Base-by-base conservation (phyloP, 1,140 invertebrate genomes). In the Pseudomyrmex dendroicus region DNA sequence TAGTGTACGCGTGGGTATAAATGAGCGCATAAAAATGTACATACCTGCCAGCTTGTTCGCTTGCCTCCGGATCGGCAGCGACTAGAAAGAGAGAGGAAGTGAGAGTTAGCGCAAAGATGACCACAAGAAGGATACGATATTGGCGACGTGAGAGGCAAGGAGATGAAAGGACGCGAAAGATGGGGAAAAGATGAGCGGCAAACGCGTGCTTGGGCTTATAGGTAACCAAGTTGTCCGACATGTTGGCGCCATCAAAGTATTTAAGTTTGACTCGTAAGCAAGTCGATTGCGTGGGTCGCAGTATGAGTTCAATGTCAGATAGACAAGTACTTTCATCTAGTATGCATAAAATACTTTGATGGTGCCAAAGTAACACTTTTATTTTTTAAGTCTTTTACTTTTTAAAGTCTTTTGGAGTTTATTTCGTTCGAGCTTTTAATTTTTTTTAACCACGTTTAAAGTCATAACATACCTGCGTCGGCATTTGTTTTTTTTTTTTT, bases 21-120 rank as follows among this genome's bases (percentile, higher is more conserved):
- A 91, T 90, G 86, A 89, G 89, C 86, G 89, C 89, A 89, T 88
- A 89, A 90, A 90, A 89, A 90, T 91, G 85, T 86, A 72, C 89
- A 90, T 91, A 91, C 90, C 89, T 90, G 89, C 77, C 84, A 76
- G 87, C 84, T 84, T 70, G 85, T 89, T 89, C 86, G 86, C 82
- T 62, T 83, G 82, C 63, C 78, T 61, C 56, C 73, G 70, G 88
- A 82, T 89, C 82, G 62, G 15, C 20, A 59, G 17, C 61, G 83
- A 25, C 17, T 50, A 73, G 77, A 67, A 44, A 13, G 61, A 78
- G 68, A 84, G 56, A 77, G 68, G 35, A 61, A 10, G 50, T 77
- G 85, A 78, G 74, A 74, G 82, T 78, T 50, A 83, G 74, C 56
- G 73, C 35, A 56, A 59, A 70, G 5, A 80, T 46, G 56, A 57